Evolutionary conservation across 2,888 invertebrate species (phyloP), one percentile per base, ranked within the genome.

Genomic region (Napeogenes inachia): DNA sequence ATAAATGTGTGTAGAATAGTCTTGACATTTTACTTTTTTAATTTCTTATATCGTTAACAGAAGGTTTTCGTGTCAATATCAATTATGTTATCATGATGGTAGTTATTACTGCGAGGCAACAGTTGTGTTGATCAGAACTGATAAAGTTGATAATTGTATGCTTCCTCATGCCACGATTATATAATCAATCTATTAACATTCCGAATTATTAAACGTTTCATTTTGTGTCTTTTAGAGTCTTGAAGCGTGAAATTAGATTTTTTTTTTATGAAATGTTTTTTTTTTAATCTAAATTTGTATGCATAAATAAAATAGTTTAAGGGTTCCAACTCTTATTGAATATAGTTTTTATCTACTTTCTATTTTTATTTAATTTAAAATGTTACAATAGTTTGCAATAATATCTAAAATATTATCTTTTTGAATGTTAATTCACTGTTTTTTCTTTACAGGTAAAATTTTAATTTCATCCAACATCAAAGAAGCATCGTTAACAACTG

Each of bases 31-130:
- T 8, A 32, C 21, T 4, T 8, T 21, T 12, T 12, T 32, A 45
- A 47, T 57, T 54, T 45, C n/a, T 54, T 54, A 3, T 6, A 10
- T 35, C 0, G 6, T 38, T n/a, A 55, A 47, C 38, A 8, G 12
- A 42, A 1, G 10, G 62, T 38, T 62, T 33, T 58, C 66, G 64
- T 64, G 66, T 60, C 62, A 62, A 53, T 58, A 57, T 38, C 56
- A 68, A 65, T 64, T 64, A 67, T 56, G 53, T 21, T 42, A 59
- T 12, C 47, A 61, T 67, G 60, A 59, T 58, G 60, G 63, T 56
- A 60, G 58, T 58, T 50, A 58, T 60, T 60, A 57, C 56, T 21
- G 61, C 10, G 50, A 6, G 8, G 2, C 50, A 10, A 10, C 42
- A 42, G 42, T 42, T 10, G 35, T 35, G 12, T 3, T 50, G 30